Evolutionary conservation across 2,797 vertebrate species (phyloP), one percentile per base, ranked within the genome.

Genomic region (Corythornis leucogaster): DNA sequence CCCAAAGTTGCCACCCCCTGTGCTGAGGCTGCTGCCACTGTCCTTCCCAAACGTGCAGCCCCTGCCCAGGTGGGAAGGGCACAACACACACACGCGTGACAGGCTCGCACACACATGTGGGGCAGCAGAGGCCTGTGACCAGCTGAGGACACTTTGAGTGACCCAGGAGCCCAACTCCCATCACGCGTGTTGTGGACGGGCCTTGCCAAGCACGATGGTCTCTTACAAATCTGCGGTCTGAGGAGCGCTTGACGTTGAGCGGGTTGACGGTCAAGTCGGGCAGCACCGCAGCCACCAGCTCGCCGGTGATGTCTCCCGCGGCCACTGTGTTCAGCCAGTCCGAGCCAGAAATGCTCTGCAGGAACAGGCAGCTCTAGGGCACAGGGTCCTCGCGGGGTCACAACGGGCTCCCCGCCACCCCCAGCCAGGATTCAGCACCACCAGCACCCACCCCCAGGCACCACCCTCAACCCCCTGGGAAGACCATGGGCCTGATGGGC

Each of bases 281-380:
- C 77, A 99, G 93, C 82, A 99, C 83, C 2, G 97, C 96, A 28
- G 98, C 93, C 78, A 99, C 98, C 88, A 99, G 97, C 73, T 99
- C 99, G 0, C 99, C 99, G 0, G 98, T 96, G 81, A 96, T 95
- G 94, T 99, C 99, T 12, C 98, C 97, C 0, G 98, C 98, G 24
- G 98, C 97, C 80, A 98, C 87, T 0, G 97, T 86, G 96, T 99
- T 98, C 87, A 99, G 78, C 99, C 99, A 99, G 83, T 99, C 99
- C 0, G 98, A 98, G 96, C 98, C 98, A 4, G 99, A 99, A 22
- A 99, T 93, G 94, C 99, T 99, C 99, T 99, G 97, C 22, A 8
- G 85, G 63, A 54, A 84, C 8, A 84, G 21, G 57, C 0, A 5
- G 73, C 57, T 69, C 59, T 31, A 40, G 78, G 64, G 48, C 0